A percentile compares a stretch with the other conserved stretches of the same genome.
These are phyloP conservation scores for Eustalomyia histrio DNA, from an alignment of 2,888 invertebrate species.

Conservation along the genomic window DNA sequence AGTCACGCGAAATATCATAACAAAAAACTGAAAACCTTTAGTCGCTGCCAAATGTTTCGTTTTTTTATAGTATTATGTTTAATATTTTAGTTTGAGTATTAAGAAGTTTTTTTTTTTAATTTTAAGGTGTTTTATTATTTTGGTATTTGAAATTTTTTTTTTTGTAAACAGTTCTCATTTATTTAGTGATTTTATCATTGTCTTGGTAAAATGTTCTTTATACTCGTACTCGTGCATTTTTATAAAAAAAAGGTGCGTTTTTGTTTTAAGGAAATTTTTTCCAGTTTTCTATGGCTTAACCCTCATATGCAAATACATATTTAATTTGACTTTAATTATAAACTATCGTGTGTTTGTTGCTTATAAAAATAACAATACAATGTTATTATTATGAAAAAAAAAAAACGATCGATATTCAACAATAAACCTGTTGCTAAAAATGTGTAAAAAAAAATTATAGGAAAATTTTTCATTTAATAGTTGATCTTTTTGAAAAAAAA, in stretches of 20 bases:
- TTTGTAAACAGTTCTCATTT: background rate
- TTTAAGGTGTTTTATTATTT: background rate
- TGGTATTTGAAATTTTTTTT: background rate
- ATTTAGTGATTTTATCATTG: background rate
- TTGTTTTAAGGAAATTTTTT: constrained; percentile 17
- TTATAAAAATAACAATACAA: background rate
- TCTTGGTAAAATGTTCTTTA: background rate
- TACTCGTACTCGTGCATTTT: background rate
- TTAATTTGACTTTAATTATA: constrained; percentile 1
- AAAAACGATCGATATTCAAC: background rate
- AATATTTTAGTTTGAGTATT: background rate
- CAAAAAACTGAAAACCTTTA: constrained; percentile 19
- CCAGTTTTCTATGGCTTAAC: constrained; percentile 4
- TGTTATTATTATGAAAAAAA: background rate
- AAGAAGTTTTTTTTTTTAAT: background rate
- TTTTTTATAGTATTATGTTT: background rate
- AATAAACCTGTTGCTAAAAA: constrained; percentile 9
- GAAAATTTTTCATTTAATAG: no score
- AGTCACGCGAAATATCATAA: constrained; percentile 56
- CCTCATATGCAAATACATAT: background rate
- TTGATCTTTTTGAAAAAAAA: no score
- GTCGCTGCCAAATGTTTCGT: constrained; percentile 26
- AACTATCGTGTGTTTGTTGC: background rate
- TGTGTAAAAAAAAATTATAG: no score
- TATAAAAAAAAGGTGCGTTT: constrained; percentile 11